These are phyloP conservation scores for Eustalomyia histrio DNA, from an alignment of 2,888 invertebrate genomes.

Conservation along the genomic window DNA sequence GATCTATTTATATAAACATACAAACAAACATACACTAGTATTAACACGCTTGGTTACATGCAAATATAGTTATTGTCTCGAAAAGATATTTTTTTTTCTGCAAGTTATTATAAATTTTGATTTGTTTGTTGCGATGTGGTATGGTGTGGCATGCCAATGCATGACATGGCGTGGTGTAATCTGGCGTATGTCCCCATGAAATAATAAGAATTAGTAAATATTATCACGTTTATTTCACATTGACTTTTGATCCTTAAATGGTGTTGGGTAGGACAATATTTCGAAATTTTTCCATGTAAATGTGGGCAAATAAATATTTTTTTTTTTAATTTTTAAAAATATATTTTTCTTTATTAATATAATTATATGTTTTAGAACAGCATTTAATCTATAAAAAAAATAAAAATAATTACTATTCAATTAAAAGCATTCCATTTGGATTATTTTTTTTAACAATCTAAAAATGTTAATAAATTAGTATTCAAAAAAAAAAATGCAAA, in stretches of 20 bases:
- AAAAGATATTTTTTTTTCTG: conserved; percentile 11
- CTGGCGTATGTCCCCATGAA: conserved; percentile 33
- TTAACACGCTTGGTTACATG: conserved; percentile 45
- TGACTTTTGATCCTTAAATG: conserved; percentile 63
- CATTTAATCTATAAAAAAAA: conserved; percentile 17
- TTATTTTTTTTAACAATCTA: conserved; percentile 19
- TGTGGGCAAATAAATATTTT: not conserved
- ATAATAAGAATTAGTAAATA: conserved; percentile 57
- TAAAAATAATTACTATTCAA: conserved; percentile 47
- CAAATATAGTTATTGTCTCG: conserved; percentile 25
- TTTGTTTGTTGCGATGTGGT: conserved; percentile 4
- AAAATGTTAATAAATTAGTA: conserved; percentile 44
- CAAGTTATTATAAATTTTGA: not conserved
- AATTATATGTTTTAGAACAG: conserved; percentile 48
- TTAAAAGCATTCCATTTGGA: conserved; percentile 40
- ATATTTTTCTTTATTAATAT: conserved; percentile 43
- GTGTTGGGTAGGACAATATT: conserved; percentile 43
- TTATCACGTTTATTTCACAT: conserved; percentile 58
- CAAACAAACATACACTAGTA: not conserved
- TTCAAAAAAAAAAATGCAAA: conserved; percentile 18
- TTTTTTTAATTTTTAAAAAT: conserved; percentile 33
- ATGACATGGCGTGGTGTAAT: conserved; percentile 16
- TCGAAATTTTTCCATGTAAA: conserved; percentile 27
- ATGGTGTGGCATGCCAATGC: too few relatives aligned
- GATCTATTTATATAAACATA: too few relatives aligned